Base-by-base conservation (phyloP, 2,797 vertebrate species). In the Pterois miles region DNA sequence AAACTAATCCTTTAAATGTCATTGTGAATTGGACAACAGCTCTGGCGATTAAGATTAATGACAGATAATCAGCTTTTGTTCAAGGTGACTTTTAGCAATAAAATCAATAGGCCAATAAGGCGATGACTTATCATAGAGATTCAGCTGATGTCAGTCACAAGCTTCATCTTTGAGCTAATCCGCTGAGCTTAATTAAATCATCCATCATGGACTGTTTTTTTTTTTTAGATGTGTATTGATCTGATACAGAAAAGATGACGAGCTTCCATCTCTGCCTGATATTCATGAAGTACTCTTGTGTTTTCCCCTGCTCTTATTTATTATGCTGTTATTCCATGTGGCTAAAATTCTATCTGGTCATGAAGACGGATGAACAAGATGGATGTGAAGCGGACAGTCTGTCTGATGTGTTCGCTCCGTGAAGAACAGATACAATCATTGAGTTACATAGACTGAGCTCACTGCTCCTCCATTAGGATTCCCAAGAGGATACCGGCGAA, bases 1-100 rank as follows among this genome's bases (percentile, higher is more conserved):
- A 0, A 48, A 27, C 2, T 33, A 27, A 25, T 23, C 22, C 23
- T 60, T 48, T 22, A 40, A 57, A 52, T 65, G 2, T 25, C 16
- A 53, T 31, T 64, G 23, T 62, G 25, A 57, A 31, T 4, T 52
- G 25, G 5, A 7, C 16, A 53, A 46, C 34, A 50, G 48, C 43
- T 56, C 23, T n/a, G 20, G 22, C 40, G 23, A 83, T 63, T 43
- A 40, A 64, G 43, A 66, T 43, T 14, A 62, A 78, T 38, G 31
- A 58, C 12, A 52, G 33, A 56, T 46, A 40, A 23, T 6, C 10
- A 31, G 6, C 18, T 75, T 52, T 76, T 54, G 33, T 81, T 74
- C 75, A 83, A 80, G 82, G 83, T 87, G 83, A 85, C 83, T 72
- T 86, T 71, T 56, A 27, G 11, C 57, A 46, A 14, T 31, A 63